Evolutionary conservation across 2,113 vertebrate genomes (phyloP).

Genomic region (Rhabdomys dilectus): DNA sequence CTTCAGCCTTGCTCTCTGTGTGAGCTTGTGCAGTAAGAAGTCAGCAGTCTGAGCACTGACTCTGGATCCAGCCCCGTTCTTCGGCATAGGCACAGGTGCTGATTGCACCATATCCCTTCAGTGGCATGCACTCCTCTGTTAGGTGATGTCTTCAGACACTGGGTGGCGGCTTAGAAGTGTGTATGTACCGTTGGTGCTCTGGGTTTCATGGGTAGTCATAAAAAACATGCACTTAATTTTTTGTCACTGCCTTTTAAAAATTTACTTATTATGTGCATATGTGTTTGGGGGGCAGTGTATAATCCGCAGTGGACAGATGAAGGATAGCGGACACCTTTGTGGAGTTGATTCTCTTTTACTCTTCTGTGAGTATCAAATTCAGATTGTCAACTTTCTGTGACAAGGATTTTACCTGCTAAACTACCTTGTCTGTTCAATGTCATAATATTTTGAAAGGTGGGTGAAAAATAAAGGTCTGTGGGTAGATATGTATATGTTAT

Average conservation of each 20-base stretch:
- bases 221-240: neutral
- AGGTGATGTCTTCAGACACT: neutral
- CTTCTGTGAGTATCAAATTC: neutral
- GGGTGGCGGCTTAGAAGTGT: neutral
- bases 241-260: neutral
- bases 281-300: too few species aligned
- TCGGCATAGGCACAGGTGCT: neutral
- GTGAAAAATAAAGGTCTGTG: neutral
- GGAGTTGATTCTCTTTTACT: neutral
- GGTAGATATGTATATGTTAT: neutral
- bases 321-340: neutral
- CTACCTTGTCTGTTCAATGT: neutral
- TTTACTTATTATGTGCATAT: neutral
- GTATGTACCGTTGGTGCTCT: neutral
- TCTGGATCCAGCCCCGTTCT: neutral
- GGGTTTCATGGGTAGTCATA: neutral
- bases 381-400: neutral
- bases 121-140: neutral
- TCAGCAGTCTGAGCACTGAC: neutral
- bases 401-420: neutral
- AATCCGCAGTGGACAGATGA: too few species aligned
- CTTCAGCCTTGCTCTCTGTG: neutral
- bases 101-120: neutral
- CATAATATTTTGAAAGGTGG: constrained; percentile 17
- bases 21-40: neutral